Evolutionary conservation across 2,113 vertebrate genomes (phyloP).

Genomic region (Zeus faber): DNA sequence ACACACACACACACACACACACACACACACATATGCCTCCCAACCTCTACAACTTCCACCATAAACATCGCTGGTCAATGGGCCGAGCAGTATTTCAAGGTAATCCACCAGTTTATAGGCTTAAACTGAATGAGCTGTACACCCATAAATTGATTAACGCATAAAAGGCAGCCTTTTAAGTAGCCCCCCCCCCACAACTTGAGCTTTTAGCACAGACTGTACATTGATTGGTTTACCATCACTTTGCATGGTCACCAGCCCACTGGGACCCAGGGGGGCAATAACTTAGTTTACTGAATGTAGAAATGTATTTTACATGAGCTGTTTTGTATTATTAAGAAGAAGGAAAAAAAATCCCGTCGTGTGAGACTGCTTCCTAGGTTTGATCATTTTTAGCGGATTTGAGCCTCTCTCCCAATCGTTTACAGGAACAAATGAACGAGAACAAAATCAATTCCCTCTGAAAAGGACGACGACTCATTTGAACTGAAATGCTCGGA

Average conservation of each 20-base stretch:
- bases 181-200: constrained; percentile 29
- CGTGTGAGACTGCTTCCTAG: too few species aligned
- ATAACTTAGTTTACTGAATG: constrained; percentile 63
- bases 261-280: constrained; percentile 54
- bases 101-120: constrained; percentile 67
- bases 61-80: constrained; percentile 56
- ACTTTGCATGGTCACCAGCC: constrained; percentile 49
- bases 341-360: too few species aligned
- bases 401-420: too few species aligned
- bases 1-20: too few species aligned
- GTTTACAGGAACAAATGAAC: too few species aligned
- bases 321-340: constrained; percentile 45
- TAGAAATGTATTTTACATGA: constrained; percentile 71
- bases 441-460: too few species aligned
- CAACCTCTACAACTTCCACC: constrained; percentile 34
- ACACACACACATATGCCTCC: background rate
- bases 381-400: too few species aligned
- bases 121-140: constrained; percentile 65
- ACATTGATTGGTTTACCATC: constrained; percentile 65
- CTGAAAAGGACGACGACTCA: too few species aligned
- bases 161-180: constrained; percentile 66
- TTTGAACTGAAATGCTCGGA: too few species aligned
- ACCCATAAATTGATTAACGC: constrained; percentile 71
- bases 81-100: constrained; percentile 61
- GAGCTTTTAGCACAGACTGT: constrained; percentile 62